Conservation (phyloP, 1,140 invertebrate species). For the Mycetomoellerius zeteki region DNA sequence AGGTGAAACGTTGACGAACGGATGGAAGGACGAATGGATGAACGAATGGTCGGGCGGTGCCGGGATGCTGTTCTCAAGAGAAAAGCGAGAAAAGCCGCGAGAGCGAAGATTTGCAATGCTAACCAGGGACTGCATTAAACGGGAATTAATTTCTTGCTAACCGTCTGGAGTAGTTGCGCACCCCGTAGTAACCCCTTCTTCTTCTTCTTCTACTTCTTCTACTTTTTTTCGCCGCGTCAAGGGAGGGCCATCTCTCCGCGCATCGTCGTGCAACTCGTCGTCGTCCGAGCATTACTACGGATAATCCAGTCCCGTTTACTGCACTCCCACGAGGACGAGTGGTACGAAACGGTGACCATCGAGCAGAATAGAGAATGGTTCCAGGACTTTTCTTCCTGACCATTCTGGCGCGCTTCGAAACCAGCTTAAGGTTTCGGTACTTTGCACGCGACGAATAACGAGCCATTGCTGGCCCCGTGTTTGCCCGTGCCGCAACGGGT, state of each 20-base stretch:
- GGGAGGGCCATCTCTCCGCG: neutral
- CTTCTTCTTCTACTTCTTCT: constrained; percentile 39
- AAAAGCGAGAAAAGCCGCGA: constrained; percentile 75
- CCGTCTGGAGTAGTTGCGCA: constrained; percentile 81
- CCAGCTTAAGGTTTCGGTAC: constrained; percentile 40
- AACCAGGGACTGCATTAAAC: constrained; percentile 85
- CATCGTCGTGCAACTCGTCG: constrained; percentile 40
- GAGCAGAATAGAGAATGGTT: constrained; percentile 64
- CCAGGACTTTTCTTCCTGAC: constrained; percentile 25
- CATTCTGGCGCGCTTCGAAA: constrained; percentile 22
- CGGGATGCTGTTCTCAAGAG: constrained; percentile 22
- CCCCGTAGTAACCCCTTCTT: constrained; percentile 33
- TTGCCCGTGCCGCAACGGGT: constrained; percentile 9
- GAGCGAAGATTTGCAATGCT: constrained; percentile 84
- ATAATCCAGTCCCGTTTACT: constrained; percentile 81
- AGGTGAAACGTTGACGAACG: constrained; percentile 39
- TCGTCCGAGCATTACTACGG: constrained; percentile 74
- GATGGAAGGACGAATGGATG: constrained; percentile 23
- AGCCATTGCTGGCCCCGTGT: constrained; percentile 9
- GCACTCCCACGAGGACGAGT: constrained; percentile 63
- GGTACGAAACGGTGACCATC: constrained; percentile 41
- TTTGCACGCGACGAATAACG: constrained; percentile 38
- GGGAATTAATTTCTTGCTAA: constrained; percentile 86
- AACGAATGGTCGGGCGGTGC: constrained; percentile 15
- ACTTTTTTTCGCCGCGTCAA: neutral